phyloP scores from a whole-genome alignment of 2,113 vertebrate species.

The Zeus faber region DNA sequence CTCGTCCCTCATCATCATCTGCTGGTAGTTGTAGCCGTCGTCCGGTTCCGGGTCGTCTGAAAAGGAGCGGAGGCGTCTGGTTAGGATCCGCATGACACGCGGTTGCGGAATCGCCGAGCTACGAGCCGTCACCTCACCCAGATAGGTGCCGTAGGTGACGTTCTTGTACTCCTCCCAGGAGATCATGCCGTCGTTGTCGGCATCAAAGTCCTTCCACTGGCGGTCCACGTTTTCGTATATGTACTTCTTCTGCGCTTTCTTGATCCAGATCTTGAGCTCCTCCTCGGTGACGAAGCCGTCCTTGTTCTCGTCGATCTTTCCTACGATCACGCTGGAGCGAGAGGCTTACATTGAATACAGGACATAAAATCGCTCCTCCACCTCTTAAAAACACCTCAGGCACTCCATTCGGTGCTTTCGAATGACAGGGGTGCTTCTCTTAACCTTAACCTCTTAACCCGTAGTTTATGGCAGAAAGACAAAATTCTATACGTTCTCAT shows the following conservation, averaged over 20 bases:
- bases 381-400: too few species aligned
- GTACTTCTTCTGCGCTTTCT: slow-evolving; percentile 78
- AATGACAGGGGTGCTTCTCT: too few species aligned
- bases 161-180: slow-evolving; percentile 87
- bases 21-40: slow-evolving; percentile 84
- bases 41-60: slow-evolving; percentile 80
- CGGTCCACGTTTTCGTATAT: slow-evolving; percentile 74
- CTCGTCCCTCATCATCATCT: slow-evolving; percentile 89
- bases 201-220: slow-evolving; percentile 80
- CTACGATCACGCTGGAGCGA: slow-evolving; percentile 73
- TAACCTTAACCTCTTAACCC: too few species aligned
- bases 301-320: slow-evolving; percentile 78
- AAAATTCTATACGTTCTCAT: too few species aligned
- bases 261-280: slow-evolving; percentile 82
- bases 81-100: not conserved
- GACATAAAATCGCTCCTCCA: too few species aligned
- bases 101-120: not conserved
- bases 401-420: too few species aligned
- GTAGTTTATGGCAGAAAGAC: too few species aligned
- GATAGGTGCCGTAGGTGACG: slow-evolving; percentile 80
- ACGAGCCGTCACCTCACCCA: slow-evolving; percentile 73
- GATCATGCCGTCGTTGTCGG: slow-evolving; percentile 76
- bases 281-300: slow-evolving; percentile 81
- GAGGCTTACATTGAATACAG: too few species aligned
- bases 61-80: not conserved